These are phyloP conservation scores for Falco novaeseelandiae DNA, from an alignment of 2,797 vertebrate genomes.

Conservation along the genomic window DNA sequence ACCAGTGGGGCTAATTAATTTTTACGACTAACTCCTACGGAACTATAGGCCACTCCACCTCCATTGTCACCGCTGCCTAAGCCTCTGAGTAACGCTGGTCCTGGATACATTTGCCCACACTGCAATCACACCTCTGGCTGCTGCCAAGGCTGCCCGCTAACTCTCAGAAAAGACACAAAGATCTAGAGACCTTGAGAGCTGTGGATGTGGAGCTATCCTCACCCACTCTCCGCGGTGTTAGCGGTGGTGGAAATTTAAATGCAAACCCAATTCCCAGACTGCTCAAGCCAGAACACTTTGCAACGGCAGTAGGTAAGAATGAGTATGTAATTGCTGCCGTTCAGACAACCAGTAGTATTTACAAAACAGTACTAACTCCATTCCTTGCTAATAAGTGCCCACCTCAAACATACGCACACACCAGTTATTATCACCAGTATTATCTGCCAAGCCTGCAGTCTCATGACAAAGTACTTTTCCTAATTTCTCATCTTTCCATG, in stretches of 20 bases:
- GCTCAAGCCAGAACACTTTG: background rate
- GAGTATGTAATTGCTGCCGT: too few species aligned
- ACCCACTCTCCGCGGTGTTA: too few species aligned
- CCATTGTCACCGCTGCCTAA: background rate
- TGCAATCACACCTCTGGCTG: background rate
- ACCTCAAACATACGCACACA: accelerated
- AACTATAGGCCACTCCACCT: background rate
- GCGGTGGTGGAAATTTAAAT: background rate
- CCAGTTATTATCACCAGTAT: too few species aligned
- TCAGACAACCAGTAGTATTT: background rate
- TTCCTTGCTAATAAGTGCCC: background rate
- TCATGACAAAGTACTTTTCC: background rate
- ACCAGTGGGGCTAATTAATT: background rate
- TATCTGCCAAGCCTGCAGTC: background rate
- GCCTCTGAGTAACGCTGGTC: background rate
- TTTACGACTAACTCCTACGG: background rate
- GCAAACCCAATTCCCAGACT: background rate
- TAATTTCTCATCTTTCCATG: background rate
- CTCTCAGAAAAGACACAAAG: background rate
- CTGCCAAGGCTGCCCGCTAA: background rate
- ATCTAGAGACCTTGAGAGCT: background rate
- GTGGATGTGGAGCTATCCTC: background rate
- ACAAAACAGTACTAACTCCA: background rate
- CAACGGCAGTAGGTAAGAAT: background rate
- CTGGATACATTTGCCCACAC: background rate